Conservation (phyloP, 2,888 invertebrate genomes). For the Scaeva pyrastri region DNA sequence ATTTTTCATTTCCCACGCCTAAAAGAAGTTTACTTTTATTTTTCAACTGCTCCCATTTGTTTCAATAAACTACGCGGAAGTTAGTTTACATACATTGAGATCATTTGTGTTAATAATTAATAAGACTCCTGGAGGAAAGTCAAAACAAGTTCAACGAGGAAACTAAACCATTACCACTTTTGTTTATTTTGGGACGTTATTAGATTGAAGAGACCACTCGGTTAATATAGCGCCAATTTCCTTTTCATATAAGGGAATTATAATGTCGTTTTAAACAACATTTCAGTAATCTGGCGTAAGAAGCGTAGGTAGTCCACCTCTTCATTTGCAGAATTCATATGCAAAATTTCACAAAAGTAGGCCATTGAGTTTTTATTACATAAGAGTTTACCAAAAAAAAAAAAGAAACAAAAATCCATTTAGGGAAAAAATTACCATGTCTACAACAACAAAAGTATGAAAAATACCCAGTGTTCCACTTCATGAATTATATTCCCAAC, state of each 20-base stretch:
- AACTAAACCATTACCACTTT: neutral
- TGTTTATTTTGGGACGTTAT: too few species aligned
- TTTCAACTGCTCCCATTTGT: too few species aligned
- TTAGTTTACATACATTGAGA: neutral
- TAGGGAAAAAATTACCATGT: neutral
- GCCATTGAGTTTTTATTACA: conserved; percentile 6
- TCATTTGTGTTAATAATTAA: neutral
- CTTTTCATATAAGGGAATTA: conserved; percentile 8
- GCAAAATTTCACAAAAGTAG: conserved; percentile 25
- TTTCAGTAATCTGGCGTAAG: neutral
- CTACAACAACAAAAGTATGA: neutral
- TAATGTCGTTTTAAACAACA: neutral
- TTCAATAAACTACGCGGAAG: conserved; percentile 16
- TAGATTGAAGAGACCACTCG: neutral
- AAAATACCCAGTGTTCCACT: conserved; percentile 40
- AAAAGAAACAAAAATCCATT: conserved; percentile 7
- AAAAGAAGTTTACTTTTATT: too few species aligned
- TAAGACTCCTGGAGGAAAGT: neutral
- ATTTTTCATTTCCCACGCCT: too few species aligned
- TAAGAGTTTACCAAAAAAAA: neutral
- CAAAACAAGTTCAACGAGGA: neutral
- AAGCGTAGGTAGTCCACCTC: conserved; percentile 30
- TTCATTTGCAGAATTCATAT: conserved; percentile 37
- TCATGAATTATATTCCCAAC: conserved; percentile 20
- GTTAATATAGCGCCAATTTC: neutral